Conservation (phyloP, 2,888 invertebrate species). For the Stomorhina lunata region DNA sequence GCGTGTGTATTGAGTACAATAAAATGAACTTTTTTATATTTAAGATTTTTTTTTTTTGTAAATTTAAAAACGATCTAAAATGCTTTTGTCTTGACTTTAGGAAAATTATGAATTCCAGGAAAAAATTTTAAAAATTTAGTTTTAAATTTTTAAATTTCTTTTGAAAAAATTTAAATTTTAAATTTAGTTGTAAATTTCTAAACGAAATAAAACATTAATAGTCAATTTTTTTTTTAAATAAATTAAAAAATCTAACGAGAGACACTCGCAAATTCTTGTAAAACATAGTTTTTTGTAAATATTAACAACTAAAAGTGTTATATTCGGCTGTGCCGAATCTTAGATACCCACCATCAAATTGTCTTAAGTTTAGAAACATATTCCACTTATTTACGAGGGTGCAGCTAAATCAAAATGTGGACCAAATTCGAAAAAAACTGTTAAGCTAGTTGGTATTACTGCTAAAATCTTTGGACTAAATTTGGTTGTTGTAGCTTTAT, state of each 20-base stretch:
- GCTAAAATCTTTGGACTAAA: no score
- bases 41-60: background rate
- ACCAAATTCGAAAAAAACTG: no score
- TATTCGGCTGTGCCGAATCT: no score
- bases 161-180: background rate
- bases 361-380: background rate
- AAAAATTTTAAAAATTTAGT: background rate
- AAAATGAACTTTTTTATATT: background rate
- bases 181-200: constrained; percentile 10
- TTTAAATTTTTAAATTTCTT: background rate
- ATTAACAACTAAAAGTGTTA: constrained; percentile 1
- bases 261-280: constrained; percentile 52
- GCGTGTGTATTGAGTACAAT: constrained; percentile 47
- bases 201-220: constrained; percentile 47
- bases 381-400: no score
- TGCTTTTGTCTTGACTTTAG: constrained; percentile 20
- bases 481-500: no score
- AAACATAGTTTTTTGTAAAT: constrained; percentile 36
- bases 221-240: constrained; percentile 52
- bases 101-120: constrained; percentile 6
- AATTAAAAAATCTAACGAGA: constrained; percentile 30
- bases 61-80: constrained; percentile 25
- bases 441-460: no score
- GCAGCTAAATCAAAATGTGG: no score
- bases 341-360: background rate